These are phyloP conservation scores for Calcarius lapponicus DNA, from an alignment of 2,797 vertebrate genomes.

Conservation along the genomic window DNA sequence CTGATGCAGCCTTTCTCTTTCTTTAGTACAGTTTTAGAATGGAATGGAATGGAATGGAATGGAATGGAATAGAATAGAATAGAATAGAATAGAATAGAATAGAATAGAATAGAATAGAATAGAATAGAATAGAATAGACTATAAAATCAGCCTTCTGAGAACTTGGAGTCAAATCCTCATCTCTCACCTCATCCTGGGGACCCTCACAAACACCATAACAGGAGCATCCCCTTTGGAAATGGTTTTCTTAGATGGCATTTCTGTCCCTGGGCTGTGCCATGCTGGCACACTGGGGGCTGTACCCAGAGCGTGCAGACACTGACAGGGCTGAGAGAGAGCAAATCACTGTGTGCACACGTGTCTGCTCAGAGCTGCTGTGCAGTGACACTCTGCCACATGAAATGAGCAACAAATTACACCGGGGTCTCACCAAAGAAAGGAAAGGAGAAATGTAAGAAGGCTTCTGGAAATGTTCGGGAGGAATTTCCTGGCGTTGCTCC, in stretches of 20 bases:
- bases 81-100: no score
- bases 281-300: not conserved
- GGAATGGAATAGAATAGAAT: no score
- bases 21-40: no score
- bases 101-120: no score
- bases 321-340: not conserved
- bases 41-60: no score
- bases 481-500: not conserved
- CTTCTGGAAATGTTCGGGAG: not conserved
- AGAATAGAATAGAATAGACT: no score
- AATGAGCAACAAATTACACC: not conserved
- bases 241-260: fast-evolving
- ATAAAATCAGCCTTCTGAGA: no score
- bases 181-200: no score
- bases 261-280: no score
- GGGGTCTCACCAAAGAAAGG: not conserved
- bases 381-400: not conserved
- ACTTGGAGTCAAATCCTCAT: no score
- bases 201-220: no score
- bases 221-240: not conserved
- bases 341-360: fast-evolving
- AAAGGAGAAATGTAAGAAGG: not conserved
- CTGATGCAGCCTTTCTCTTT: no score
- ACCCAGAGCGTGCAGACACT: fast-evolving
- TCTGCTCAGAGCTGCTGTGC: not conserved